Evolutionary conservation across 2,113 vertebrate species (phyloP), one percentile per base, ranked within the genome.

Genomic region (Polypterus senegalus): DNA sequence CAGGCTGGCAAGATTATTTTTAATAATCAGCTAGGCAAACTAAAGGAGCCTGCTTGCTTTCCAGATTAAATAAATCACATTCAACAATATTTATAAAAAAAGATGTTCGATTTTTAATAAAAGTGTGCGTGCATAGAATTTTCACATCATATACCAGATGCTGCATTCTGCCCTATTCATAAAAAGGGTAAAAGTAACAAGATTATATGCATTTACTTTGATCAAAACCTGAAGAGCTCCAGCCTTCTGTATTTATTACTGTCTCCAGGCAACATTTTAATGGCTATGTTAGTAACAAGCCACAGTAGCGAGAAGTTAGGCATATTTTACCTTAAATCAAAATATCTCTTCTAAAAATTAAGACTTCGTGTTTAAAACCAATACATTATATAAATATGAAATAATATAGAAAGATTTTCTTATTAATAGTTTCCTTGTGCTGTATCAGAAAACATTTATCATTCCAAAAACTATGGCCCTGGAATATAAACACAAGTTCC

Each of bases 231-330:
- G 82, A 82, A 86, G 87, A 87, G 83, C 88, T 85, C 83, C 71
- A 81, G 77, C 76, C 74, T 76, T 77, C 83, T 86, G 74, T 81
- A 86, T 91, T 92, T 92, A 92, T 89, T 91, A 88, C 86, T 86
- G 88, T 90, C 91, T 92, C 89, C 85, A 77, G 91, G 91, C 88
- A 88, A 90, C 82, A 77, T 88, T 92, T 91, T 92, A 92, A 92
- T 91, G 87, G 87, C 80, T 81, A 84, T 84, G 86, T 85, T 85
- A 86, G 83, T 84, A 83, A 85, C 80, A 77, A 80, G 81, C 80
- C 83, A 84, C 83, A 81, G 70, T 76, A 59, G 82, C 83, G 57
- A 76, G 75, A 76, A 75, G 77, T 27, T 27, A 27, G 27, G 27
- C 27, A 27, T 27, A 27, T 27, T 27, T 27, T 27, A 27, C 2